Conservation (phyloP, 2,113 vertebrate species). For the Nesoenas mayeri region DNA sequence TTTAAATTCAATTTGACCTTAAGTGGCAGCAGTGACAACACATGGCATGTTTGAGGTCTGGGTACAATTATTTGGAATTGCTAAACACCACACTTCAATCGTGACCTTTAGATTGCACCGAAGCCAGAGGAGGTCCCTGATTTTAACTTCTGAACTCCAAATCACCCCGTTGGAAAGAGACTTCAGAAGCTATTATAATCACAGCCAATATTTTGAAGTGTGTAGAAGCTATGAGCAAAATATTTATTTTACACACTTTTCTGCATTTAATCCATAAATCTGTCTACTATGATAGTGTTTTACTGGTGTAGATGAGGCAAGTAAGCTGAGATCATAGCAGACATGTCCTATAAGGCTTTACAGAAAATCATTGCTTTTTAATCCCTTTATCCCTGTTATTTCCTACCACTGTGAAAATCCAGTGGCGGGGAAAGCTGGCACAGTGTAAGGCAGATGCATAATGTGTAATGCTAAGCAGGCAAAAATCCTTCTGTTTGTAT, state of each 20-base stretch:
- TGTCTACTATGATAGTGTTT: background rate
- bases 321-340: constrained; percentile 63
- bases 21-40: constrained; percentile 37
- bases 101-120: background rate
- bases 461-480: constrained; percentile 32
- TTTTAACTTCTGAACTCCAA: constrained; percentile 42
- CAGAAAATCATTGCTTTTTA: constrained; percentile 66
- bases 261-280: constrained; percentile 45
- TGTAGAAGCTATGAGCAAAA: constrained; percentile 5
- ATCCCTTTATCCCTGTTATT: constrained; percentile 65
- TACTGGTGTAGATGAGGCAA: constrained; percentile 36
- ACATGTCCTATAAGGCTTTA: constrained; percentile 51
- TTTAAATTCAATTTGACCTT: constrained; percentile 24
- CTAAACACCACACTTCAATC: background rate
- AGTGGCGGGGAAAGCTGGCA: constrained; percentile 21
- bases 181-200: constrained; percentile 20
- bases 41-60: background rate
- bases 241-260: constrained; percentile 58
- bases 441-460: constrained; percentile 33
- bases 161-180: background rate
- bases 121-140: background rate
- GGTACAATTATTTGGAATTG: constrained; percentile 9
- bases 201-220: background rate
- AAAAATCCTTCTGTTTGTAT: constrained; percentile 42
- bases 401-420: constrained; percentile 56